Percentiles rank a stretch among this genome's conserved stretches.
phyloP scores from a whole-genome alignment of 2,888 invertebrate species.

The Caenorhabditis angaria region DNA sequence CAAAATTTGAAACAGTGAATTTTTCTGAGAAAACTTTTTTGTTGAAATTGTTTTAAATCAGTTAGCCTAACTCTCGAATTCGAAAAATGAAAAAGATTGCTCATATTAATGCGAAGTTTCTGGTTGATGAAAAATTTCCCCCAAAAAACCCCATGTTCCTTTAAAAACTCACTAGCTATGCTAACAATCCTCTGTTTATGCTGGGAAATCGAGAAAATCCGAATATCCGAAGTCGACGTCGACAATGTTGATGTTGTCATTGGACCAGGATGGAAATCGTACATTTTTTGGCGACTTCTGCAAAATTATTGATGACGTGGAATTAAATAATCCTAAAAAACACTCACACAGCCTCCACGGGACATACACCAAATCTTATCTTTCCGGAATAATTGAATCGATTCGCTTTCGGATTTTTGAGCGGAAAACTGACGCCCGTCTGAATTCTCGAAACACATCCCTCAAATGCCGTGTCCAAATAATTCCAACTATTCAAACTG shows the following conservation, averaged over 20 bases:
- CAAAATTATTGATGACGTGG: slow-evolving; percentile 5
- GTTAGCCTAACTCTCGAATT: too few relatives aligned
- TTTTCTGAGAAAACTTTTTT: too few relatives aligned
- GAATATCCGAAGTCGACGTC: slow-evolving; percentile 26
- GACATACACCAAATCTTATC: slow-evolving; percentile 66
- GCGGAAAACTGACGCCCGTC: slow-evolving; percentile 66
- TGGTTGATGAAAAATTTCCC: too few relatives aligned
- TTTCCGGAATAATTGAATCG: slow-evolving; percentile 61
- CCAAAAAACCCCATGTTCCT: neutral
- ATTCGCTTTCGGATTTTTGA: slow-evolving; percentile 64
- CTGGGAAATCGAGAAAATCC: slow-evolving; percentile 33
- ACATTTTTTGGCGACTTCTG: slow-evolving; percentile 32
- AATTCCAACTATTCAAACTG: slow-evolving; percentile 66
- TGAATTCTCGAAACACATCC: slow-evolving; percentile 68
- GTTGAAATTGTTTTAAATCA: too few relatives aligned
- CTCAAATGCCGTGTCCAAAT: slow-evolving; percentile 66
- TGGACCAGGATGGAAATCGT: slow-evolving; percentile 30
- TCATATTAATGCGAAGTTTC: too few relatives aligned
- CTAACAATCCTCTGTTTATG: slow-evolving; percentile 32
- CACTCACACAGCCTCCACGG: slow-evolving; percentile 57
- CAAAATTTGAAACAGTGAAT: too few relatives aligned
- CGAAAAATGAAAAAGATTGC: too few relatives aligned
- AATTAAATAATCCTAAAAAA: neutral
- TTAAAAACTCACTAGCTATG: slow-evolving; percentile 29
- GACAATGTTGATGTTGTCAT: slow-evolving; percentile 12